Conservation (phyloP, 2,888 invertebrate genomes). For the Seira sanloemensis region DNA sequence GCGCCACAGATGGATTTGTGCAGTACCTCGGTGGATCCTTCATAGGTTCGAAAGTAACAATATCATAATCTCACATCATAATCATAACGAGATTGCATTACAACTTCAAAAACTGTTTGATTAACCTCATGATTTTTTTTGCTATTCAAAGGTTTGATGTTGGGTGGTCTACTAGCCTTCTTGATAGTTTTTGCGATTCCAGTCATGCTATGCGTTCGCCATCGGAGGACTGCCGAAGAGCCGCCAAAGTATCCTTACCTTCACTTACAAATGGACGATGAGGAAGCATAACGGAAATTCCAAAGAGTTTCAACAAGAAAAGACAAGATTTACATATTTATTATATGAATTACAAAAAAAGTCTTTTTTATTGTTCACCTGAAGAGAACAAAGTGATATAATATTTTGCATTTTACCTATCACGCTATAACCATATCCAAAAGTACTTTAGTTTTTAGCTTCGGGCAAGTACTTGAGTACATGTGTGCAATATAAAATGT, state of each 20-base stretch:
- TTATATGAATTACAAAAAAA: background rate
- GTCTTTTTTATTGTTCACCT: background rate
- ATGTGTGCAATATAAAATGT: too few relatives aligned
- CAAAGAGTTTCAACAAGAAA: too few relatives aligned
- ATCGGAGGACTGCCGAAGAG: slow-evolving; percentile 36
- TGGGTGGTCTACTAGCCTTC: slow-evolving; percentile 44
- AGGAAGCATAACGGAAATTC: slow-evolving; percentile 62
- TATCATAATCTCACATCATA: too few relatives aligned
- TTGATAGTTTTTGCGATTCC: slow-evolving; percentile 52
- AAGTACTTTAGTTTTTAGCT: slow-evolving; percentile 7
- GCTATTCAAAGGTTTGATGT: slow-evolving; percentile 34
- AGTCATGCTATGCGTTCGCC: slow-evolving; percentile 49
- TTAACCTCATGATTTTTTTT: background rate
- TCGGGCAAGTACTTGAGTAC: background rate
- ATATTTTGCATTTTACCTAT: background rate
- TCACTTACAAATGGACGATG: slow-evolving; percentile 72
- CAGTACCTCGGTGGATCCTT: slow-evolving; percentile 25
- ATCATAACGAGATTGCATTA: too few relatives aligned
- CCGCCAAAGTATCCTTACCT: slow-evolving; percentile 70
- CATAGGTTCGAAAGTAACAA: background rate
- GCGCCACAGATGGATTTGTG: slow-evolving; percentile 75
- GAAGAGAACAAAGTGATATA: background rate
- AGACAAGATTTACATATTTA: background rate
- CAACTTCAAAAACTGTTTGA: too few relatives aligned
- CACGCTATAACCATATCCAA: background rate